Base-by-base conservation (phyloP, 2,888 invertebrate genomes). In the Orthosia cruda region DNA sequence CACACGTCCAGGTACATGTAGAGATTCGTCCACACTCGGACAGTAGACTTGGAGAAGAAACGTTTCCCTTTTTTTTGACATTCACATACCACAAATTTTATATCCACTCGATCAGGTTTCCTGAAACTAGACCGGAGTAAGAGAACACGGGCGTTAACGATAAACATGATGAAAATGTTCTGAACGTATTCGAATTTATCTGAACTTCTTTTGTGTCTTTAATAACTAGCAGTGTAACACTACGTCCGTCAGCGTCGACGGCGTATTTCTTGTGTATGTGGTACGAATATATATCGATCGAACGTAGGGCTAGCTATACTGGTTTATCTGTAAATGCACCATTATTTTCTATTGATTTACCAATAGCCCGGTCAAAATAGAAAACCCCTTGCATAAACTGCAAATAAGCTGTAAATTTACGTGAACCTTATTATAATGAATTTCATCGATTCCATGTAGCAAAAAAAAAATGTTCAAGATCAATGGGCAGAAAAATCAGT, bases 1-100 rank as follows among this genome's bases (percentile, higher is more conserved):
- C 75, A 75, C 23, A 76, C 40, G 45, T 62, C 5, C 45, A 74
- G 3, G 18, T 50, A 57, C 63, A 74, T 9, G 3, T 75, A 15
- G 7, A 45, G 0, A 26, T 74, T 45, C 9, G 5, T 18, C 18
- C 54, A 61, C 23, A 76, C 40, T 3, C 61, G 67, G 26, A 67
- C 13, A 15, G 13, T 5, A 5, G 74, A 57, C 26, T 58, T 64
- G 11, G 64, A 74, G 50, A 4, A 13, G 3, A 75, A 11, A 13
- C 50, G 58, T 18, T 26, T 45, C 3, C 7, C 0, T 16, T 15
- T 0, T 54, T 49, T 1, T 18, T 55, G 55, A 52, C 75, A 75
- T 49, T 52, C 23, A 50, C 75, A 75, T 45, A 61, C 18, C 1
- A 12, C 18, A 52, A 75, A 77, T 13, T 4, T 61, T 11, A 75